A percentile compares a stretch with the other conserved stretches of the same genome.
These are phyloP conservation scores for Lutjanus argentimaculatus DNA, from an alignment of 2,797 vertebrate genomes.

Conservation along the genomic window DNA sequence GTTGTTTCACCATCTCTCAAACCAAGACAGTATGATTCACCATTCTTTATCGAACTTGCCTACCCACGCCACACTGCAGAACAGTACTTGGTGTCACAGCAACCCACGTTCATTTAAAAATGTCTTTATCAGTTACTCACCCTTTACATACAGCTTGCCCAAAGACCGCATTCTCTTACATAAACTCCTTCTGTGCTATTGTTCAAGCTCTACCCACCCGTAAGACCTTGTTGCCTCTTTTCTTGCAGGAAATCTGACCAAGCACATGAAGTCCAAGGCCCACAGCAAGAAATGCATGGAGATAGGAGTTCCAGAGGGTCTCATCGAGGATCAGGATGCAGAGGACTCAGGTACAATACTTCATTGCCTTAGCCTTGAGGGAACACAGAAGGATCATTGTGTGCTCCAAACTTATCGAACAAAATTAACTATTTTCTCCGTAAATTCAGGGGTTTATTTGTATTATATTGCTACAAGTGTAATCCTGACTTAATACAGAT, in stretches of 20 bases:
- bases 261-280: conserved; percentile 99
- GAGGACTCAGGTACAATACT: conserved; percentile 93
- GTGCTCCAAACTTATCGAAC: neutral
- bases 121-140: conserved; percentile 85
- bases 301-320: conserved; percentile 93
- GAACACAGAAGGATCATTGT: conserved; percentile 4
- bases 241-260: conserved; percentile 96
- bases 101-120: conserved; percentile 86
- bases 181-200: conserved; percentile 74
- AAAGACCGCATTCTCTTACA: conserved; percentile 72
- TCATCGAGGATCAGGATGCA: conserved; percentile 94
- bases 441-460: conserved; percentile 19
- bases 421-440: neutral
- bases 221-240: conserved; percentile 49
- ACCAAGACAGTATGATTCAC: conserved; percentile 84
- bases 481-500: neutral
- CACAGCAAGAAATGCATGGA: conserved; percentile 99
- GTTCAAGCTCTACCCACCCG: conserved; percentile 66
- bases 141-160: conserved; percentile 75
- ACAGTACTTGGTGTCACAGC: conserved; percentile 82
- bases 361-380: neutral
- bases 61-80: conserved; percentile 84
- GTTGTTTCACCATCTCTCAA: conserved; percentile 67
- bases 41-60: conserved; percentile 78
- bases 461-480: conserved; percentile 10